Conservation (phyloP, 2,113 vertebrate genomes). For the rat (Rattus norvegicus) region DNA sequence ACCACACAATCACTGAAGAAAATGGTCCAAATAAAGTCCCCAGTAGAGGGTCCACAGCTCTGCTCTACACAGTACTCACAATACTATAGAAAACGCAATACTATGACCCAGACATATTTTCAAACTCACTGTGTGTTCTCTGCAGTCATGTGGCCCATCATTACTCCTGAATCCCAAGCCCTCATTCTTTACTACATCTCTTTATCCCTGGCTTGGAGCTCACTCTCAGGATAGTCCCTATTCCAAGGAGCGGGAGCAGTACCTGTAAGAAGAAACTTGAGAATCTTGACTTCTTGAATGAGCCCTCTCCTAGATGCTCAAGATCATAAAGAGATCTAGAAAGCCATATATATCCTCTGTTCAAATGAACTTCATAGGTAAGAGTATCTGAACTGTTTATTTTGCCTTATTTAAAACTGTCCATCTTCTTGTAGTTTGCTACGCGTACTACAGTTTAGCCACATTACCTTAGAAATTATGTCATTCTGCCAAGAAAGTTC, state of each 20-base stretch:
- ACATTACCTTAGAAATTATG: neutral
- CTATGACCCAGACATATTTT: neutral
- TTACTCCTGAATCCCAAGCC: neutral
- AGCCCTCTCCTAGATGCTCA: neutral
- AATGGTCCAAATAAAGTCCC: constrained; percentile 65
- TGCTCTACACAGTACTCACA: neutral
- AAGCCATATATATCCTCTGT: neutral
- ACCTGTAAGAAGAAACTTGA: neutral
- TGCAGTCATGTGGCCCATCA: neutral
- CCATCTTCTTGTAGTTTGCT: neutral
- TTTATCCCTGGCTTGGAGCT: neutral
- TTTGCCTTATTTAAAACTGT: no score
- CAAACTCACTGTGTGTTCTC: neutral
- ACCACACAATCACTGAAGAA: constrained; percentile 11
- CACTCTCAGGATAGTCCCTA: neutral
- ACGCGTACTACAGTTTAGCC: neutral
- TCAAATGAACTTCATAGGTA: neutral
- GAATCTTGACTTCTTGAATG: constrained; percentile 14
- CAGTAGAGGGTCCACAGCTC: neutral
- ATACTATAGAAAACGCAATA: neutral
- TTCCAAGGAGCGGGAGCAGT: neutral
- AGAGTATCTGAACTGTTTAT: neutral
- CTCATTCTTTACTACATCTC: neutral
- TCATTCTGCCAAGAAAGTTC: neutral
- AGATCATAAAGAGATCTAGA: neutral